Conservation (phyloP, 2,888 invertebrate genomes). For the Caenorhabditis macrosperma region DNA sequence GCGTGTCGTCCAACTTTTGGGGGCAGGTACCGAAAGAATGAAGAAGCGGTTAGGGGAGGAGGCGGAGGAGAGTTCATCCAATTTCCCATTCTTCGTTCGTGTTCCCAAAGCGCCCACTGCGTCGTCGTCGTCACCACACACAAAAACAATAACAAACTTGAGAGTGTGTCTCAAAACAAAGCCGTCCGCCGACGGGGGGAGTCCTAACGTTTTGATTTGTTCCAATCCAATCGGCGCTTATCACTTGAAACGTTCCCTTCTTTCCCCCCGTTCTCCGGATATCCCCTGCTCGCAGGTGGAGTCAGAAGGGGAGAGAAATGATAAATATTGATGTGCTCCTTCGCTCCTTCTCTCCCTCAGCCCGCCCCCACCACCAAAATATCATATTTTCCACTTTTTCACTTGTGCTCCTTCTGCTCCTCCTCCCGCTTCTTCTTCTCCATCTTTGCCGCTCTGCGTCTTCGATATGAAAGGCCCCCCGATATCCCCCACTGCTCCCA, state of each 20-base stretch:
- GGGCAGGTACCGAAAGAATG: too few relatives aligned
- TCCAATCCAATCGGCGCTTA: too few relatives aligned
- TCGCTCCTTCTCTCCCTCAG: not conserved
- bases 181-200: too few relatives aligned
- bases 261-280: not conserved
- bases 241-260: not conserved
- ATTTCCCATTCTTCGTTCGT: conserved; percentile 3
- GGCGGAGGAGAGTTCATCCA: conserved; percentile 7
- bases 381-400: conserved; percentile 1
- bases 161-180: conserved; percentile 11
- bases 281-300: too few relatives aligned
- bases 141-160: not conserved
- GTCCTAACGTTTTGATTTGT: too few relatives aligned
- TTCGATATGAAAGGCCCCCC: not conserved
- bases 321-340: conserved; percentile 12
- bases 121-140: too few relatives aligned
- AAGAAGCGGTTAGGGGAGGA: too few relatives aligned
- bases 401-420: not conserved
- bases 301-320: too few relatives aligned
- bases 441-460: not conserved
- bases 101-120: not conserved
- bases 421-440: not conserved
- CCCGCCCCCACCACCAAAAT: conserved; percentile 11
- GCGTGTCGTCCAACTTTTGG: too few relatives aligned
- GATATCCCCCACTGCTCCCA: too few relatives aligned